Base-by-base conservation (phyloP, 2,113 vertebrate species). In the Rana temporaria region DNA sequence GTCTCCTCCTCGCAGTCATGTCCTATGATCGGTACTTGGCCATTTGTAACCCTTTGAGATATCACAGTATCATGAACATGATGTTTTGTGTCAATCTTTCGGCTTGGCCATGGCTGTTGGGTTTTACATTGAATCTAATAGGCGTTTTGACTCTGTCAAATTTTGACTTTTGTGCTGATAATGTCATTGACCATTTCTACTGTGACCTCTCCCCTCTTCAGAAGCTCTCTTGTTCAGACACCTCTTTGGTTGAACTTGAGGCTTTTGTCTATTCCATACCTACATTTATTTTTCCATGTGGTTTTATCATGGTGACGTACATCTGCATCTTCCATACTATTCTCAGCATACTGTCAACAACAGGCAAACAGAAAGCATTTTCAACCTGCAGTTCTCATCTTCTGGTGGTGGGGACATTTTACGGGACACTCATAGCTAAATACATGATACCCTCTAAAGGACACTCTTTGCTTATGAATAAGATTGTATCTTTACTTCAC, bases 321-420 rank as follows among this genome's bases (percentile, higher is more conserved):
- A 38, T 38, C 34, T 38, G 6, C 4, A 38, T 38, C 34, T 38
- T 38, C 34, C 34, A 38, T 38, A 38, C 34, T 38, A 38, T 38
- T 38, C 6, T 38, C 34, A 8, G 34, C 34, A 38, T 38, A 38
- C 34, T 8, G 7, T 38, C 34, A 0, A 38, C 2, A 0, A 6
- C 83, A 0, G 82, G 87, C 26, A 85, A 64, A 2, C 0, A 0
- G 4, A 91, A 91, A 24, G 86, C 88, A 12, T 84, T 92, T 60
- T 90, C 88, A 1, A 90, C 90, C 20, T 90, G 88, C 0, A 74
- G 86, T 34, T 86, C 89, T 17, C 90, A 91, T 63, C 73, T 91
- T 14, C 72, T 63, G 0, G 86, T 90, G 12, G 84, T 90, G 42
- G 81, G 84, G 14, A 85, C 87, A 22, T 88, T 90, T 76, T 90